Evolutionary conservation across 2,797 vertebrate genomes (phyloP).

Genomic region (Chromobotia macracanthus): DNA sequence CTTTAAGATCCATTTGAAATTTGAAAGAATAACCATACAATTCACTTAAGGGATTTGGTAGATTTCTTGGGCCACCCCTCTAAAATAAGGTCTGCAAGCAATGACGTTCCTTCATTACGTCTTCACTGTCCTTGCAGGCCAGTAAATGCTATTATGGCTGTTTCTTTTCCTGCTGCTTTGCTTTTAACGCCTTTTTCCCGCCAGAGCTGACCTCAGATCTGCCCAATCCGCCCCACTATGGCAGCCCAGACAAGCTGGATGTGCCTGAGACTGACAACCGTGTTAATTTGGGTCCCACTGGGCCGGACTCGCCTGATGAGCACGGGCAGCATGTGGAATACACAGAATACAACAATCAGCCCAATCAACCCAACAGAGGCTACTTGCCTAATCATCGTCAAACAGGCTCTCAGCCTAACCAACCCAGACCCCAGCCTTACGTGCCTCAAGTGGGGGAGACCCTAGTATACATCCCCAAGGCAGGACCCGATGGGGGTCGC

Average conservation of each 20-base stretch:
- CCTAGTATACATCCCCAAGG: conserved; percentile 72
- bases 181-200: conserved; percentile 78
- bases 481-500: conserved; percentile 76
- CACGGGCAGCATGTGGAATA: conserved; percentile 78
- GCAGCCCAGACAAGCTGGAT: conserved; percentile 77
- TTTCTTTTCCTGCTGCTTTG: conserved; percentile 69
- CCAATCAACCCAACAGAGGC: conserved; percentile 26
- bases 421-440: conserved; percentile 60
- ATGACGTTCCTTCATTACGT: conserved; percentile 30
- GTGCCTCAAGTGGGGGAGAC: conserved; percentile 70
- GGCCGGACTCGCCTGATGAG: conserved; percentile 72
- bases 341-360: conserved; percentile 72
- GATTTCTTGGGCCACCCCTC: conserved; percentile 1
- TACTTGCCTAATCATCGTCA: no score
- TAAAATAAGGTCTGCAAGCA: conserved; percentile 2
- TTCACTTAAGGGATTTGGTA: background rate
- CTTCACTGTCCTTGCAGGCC: conserved; percentile 60
- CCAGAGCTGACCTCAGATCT: conserved; percentile 81
- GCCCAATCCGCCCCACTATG: conserved; percentile 66
- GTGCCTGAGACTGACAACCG: conserved; percentile 85
- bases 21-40: no score
- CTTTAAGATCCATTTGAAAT: no score
- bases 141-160: conserved; percentile 60
- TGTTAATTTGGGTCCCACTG: conserved; percentile 81
- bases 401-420: conserved; percentile 1